These are phyloP conservation scores for Nannospalax galili DNA, from an alignment of 2,113 vertebrate species.

Conservation along the genomic window DNA sequence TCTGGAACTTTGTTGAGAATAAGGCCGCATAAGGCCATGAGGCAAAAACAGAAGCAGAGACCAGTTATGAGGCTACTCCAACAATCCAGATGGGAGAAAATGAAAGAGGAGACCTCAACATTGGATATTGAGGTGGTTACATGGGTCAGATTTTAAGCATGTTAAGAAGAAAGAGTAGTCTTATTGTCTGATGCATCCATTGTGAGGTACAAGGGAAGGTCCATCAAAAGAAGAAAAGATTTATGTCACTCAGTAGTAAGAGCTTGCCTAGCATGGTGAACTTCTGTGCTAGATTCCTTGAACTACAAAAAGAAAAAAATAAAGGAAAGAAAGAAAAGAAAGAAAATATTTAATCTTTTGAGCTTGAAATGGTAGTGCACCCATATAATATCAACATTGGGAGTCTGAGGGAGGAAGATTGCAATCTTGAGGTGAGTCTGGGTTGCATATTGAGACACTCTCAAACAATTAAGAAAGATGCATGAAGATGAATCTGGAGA, in stretches of 20 bases:
- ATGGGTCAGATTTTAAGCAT: neutral
- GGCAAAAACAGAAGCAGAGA: neutral
- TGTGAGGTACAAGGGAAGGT: neutral
- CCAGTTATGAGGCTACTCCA: neutral
- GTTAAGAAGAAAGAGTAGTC: conserved; percentile 17
- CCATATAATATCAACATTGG: neutral
- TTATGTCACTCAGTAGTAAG: neutral
- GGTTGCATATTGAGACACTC: neutral
- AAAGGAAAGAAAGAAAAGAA: neutral
- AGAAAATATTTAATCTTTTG: neutral
- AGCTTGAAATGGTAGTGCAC: neutral
- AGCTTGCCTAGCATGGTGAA: neutral
- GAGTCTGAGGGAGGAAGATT: neutral
- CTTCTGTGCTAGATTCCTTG: neutral
- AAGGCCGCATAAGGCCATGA: neutral
- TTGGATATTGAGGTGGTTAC: neutral
- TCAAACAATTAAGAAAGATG: neutral
- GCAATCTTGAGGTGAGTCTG: neutral
- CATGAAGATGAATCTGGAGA: neutral
- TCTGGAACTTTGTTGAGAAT: neutral
- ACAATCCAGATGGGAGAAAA: conserved; percentile 18
- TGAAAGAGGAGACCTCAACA: neutral
- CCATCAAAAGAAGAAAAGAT: neutral
- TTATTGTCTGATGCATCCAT: neutral
- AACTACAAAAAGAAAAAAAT: neutral